A percentile compares a stretch with the other conserved stretches of the same genome.
Conservation (phyloP, 2,113 vertebrate species). For the Maccullochella peelii region DNA sequence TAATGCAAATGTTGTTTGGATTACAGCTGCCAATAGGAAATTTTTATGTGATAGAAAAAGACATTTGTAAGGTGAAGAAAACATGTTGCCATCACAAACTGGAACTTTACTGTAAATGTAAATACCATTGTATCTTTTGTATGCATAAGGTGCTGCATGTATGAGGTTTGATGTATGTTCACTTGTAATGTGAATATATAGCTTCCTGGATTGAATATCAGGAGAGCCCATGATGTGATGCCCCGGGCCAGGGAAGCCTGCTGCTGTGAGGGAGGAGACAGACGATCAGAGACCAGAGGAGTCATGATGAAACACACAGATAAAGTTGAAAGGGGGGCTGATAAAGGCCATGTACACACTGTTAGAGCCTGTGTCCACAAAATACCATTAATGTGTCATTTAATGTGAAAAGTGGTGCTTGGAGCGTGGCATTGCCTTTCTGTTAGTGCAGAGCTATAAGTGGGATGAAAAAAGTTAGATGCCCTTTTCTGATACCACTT, state of each 20-base stretch:
- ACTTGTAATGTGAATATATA: not conserved
- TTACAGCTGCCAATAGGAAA: not conserved
- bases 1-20: not conserved
- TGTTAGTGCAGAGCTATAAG: not conserved
- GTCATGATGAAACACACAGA: not conserved
- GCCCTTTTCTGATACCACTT: not conserved
- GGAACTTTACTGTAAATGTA: not conserved
- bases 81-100: not conserved
- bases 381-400: too few species aligned
- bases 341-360: not conserved
- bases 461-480: too few species aligned
- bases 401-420: not conserved
- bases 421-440: not conserved
- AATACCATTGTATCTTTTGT: not conserved
- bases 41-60: not conserved
- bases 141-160: not conserved
- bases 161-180: not conserved
- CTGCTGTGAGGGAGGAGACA: not conserved
- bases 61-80: not conserved
- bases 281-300: not conserved
- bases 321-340: slow-evolving; percentile 10
- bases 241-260: not conserved
- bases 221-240: not conserved
- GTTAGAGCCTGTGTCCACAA: not conserved
- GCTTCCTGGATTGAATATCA: not conserved